A percentile compares a stretch with the other conserved stretches of the same genome.
Conservation (phyloP, 2,888 invertebrate genomes). For the Endomychus coccineus region DNA sequence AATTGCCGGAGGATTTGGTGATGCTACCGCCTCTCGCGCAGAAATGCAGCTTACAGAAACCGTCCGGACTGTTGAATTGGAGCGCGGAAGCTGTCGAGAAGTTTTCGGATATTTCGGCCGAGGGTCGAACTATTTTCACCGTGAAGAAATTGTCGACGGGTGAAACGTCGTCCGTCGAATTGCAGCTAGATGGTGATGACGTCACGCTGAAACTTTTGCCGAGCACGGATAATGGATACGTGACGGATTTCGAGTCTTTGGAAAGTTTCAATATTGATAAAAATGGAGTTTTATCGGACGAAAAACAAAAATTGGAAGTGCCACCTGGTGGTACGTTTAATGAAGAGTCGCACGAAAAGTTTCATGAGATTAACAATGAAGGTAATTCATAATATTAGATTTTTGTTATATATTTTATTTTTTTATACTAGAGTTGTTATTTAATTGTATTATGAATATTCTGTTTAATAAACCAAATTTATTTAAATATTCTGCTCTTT, state of each 20-base stretch:
- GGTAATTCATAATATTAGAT: conserved; percentile 30
- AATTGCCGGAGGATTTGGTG: conserved; percentile 54
- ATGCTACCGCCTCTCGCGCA: conserved; percentile 54
- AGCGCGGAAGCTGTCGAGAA: conserved; percentile 56
- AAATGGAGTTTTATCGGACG: conserved; percentile 2
- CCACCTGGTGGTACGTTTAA: conserved; percentile 36
- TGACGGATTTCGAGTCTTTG: conserved; percentile 2
- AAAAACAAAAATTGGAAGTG: conserved; percentile 8
- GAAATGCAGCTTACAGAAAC: conserved; percentile 53
- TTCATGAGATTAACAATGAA: conserved; percentile 37
- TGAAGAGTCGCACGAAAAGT: conserved; percentile 36
- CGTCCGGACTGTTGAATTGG: conserved; percentile 51
- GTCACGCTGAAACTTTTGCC: conserved; percentile 52
- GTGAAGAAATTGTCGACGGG: conserved; percentile 60
- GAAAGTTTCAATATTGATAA: background rate
- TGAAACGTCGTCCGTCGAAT: conserved; percentile 57
- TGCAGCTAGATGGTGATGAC: conserved; percentile 55
- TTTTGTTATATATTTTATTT: too few species aligned
- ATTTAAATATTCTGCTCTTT: background rate
- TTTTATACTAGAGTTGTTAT: too few species aligned
- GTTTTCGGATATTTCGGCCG: conserved; percentile 61
- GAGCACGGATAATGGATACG: conserved; percentile 21
- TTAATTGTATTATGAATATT: background rate
- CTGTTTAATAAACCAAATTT: background rate
- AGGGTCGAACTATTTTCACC: conserved; percentile 62